phyloP scores from a whole-genome alignment of 2,113 vertebrate genomes.

The Corynorhinus townsendii region DNA sequence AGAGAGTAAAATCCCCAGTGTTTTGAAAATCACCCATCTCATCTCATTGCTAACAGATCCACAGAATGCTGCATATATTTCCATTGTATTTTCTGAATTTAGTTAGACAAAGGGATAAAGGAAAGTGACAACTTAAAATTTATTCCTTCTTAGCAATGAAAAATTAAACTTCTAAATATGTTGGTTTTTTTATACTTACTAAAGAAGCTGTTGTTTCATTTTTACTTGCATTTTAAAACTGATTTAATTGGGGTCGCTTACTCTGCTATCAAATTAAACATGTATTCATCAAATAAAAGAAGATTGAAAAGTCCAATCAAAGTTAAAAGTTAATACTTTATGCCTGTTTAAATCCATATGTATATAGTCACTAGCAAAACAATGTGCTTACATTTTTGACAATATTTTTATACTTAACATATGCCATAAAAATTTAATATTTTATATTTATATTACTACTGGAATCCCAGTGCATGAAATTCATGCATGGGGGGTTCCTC shows the following conservation, averaged over 20 bases:
- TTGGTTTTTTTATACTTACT: neutral
- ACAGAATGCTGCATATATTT: neutral
- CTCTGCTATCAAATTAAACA: neutral
- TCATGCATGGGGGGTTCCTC: no score
- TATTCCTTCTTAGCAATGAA: neutral
- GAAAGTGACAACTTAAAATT: neutral
- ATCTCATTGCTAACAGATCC: neutral
- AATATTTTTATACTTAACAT: neutral
- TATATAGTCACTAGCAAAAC: neutral
- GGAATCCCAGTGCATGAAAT: no score
- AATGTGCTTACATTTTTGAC: neutral
- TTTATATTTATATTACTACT: neutral
- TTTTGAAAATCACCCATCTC: neutral
- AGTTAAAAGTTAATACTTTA: neutral
- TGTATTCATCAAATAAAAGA: neutral
- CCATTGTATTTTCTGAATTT: neutral
- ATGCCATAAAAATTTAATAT: neutral
- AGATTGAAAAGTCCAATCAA: neutral
- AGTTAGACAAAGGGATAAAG: neutral
- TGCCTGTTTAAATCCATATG: neutral
- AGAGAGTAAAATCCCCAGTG: neutral
- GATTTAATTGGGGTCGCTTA: neutral
- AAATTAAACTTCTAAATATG: neutral
- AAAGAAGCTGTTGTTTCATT: neutral
- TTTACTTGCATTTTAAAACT: conserved; percentile 15